Evolutionary conservation across 2,888 invertebrate species (phyloP), one percentile per base, ranked within the genome.

Genomic region (Archaeoteleia sp.): DNA sequence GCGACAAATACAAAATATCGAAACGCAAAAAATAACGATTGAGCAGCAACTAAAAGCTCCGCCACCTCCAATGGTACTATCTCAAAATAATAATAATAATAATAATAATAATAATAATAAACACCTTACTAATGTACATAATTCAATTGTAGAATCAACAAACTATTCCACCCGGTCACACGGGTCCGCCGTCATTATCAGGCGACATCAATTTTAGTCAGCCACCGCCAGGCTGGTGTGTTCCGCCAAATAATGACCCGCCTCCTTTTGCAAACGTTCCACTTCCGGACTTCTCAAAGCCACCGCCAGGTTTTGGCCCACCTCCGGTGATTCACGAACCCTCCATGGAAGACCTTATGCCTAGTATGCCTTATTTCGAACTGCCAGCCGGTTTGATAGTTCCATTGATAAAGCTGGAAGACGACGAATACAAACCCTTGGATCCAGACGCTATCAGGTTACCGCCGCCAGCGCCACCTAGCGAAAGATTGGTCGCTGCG

Each of bases 311-410:
- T 20, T 95, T 93, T 80, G 88, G 83, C 12, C 85, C 85, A 2
- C 83, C 85, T 0, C 78, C 81, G 1, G 80, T 82, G 42, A 78
- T 83, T 14, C 87, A 74, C 25, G 84, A 82, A 81, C 87, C 73
- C 81, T 88, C 85, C 81, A 85, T 89, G 46, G 93, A 94, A 76
- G 94, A 95, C 67, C 87, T 95, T 71, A 91, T 95, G 87, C 97
- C 97, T 15, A 92, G 94, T 15, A 93, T 95, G 75, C 97, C 98
- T 43, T 99, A 98, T 85, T 98, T 94, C 84, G 98, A 98, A 83
- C 88, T 98, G 70, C 98, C 99, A 1, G 98, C 98, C 53, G 98
- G 98, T 35, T 89, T 99, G 12, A 98, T 99, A 93, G 97, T 97
- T 57, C 96, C 98, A n/a, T 89, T 98, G 8, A 94, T 99, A 63